Percentiles rank a stretch among this genome's conserved stretches.
Conservation (phyloP, 2,113 vertebrate genomes). For the Tringa solitaria region DNA sequence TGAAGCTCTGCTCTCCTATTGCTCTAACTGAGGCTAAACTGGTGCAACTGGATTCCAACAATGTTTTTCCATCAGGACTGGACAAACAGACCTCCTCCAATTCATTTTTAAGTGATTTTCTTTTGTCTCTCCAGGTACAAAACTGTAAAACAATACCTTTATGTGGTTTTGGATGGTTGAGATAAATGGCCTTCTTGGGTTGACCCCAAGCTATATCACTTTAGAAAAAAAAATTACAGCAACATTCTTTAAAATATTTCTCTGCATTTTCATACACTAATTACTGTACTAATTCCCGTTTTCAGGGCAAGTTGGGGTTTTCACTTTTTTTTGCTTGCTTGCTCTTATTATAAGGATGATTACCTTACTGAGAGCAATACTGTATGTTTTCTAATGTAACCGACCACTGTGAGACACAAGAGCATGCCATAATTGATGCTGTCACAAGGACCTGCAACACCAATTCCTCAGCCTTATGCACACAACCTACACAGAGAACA, state of each 20-base stretch:
- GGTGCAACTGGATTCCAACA: background rate
- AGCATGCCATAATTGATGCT: background rate
- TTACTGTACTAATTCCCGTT: conserved; percentile 11
- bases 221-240: background rate
- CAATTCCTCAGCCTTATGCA: background rate
- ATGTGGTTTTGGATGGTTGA: background rate
- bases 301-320: background rate
- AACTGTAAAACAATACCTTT: background rate
- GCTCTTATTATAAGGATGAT: background rate
- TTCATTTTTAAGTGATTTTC: background rate
- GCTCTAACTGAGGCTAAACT: background rate
- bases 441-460: background rate
- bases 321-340: background rate
- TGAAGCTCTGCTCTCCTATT: background rate
- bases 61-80: background rate
- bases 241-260: background rate
- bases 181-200: background rate
- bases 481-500: background rate
- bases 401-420: background rate
- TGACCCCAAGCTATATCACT: background rate
- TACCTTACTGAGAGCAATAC: background rate
- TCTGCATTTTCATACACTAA: conserved; percentile 5
- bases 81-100: background rate
- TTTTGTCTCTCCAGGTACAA: background rate
- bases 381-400: background rate